These are phyloP conservation scores for Euclidia mi DNA, from an alignment of 2,888 invertebrate species.

Conservation along the genomic window DNA sequence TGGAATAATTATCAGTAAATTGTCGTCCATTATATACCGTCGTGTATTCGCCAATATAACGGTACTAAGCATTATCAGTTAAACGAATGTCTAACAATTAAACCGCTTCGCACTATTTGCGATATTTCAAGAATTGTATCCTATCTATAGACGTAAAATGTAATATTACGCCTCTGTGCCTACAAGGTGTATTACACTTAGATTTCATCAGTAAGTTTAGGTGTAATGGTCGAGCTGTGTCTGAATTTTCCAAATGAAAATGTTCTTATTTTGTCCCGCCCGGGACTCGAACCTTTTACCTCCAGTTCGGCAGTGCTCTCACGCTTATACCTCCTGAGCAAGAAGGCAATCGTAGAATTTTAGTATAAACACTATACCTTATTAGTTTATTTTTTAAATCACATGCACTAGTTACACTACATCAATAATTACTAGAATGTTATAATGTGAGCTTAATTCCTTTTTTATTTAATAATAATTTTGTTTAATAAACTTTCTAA, in stretches of 20 bases:
- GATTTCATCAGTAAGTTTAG: too few species aligned
- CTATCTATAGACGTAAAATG: too few species aligned
- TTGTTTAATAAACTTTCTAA: constrained; percentile 12
- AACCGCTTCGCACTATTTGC: constrained; percentile 44
- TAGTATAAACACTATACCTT: constrained; percentile 58
- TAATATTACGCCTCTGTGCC: too few species aligned
- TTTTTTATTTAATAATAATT: constrained; percentile 19
- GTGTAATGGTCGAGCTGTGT: too few species aligned
- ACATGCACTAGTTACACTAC: constrained; percentile 61
- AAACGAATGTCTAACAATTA: constrained; percentile 61
- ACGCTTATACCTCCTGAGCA: too few species aligned
- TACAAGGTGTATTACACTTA: too few species aligned
- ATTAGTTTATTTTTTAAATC: constrained; percentile 61
- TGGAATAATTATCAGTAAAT: too few species aligned
- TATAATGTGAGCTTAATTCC: constrained; percentile 47
- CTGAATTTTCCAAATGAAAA: too few species aligned
- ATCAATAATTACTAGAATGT: constrained; percentile 45
- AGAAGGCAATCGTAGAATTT: constrained; percentile 37
- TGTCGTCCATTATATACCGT: constrained; percentile 17
- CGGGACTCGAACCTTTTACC: too few species aligned
- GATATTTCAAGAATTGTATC: constrained; percentile 50
- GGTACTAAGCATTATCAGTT: constrained; percentile 30
- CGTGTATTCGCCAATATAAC: constrained; percentile 19
- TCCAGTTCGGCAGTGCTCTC: too few species aligned
- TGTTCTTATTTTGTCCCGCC: too few species aligned